Conservation (phyloP, 2,888 invertebrate genomes). For the Melipona bicolor region DNA sequence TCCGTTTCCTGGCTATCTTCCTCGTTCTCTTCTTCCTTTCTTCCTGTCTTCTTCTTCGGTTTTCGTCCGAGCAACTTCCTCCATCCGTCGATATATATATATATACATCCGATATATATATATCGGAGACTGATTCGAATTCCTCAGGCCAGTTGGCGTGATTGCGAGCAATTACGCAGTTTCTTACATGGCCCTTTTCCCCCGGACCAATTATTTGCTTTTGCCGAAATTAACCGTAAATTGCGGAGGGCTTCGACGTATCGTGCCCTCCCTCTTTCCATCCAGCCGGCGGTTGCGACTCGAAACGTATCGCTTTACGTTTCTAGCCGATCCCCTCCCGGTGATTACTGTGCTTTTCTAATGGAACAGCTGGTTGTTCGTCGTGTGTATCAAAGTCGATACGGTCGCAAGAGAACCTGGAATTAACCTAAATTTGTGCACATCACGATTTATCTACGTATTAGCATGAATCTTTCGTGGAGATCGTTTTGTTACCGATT, state of each 20-base stretch:
- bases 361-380: neutral
- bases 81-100: conserved; percentile 51
- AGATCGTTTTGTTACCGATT: no score
- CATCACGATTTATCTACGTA: no score
- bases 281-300: neutral
- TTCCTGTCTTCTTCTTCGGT: neutral
- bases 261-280: neutral
- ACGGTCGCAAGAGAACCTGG: no score
- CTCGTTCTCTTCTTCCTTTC: conserved; percentile 22
- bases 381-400: neutral
- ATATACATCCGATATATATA: conserved; percentile 64
- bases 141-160: conserved; percentile 76
- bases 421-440: no score
- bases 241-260: conserved; percentile 69
- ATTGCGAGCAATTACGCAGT: conserved; percentile 75
- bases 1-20: neutral
- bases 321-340: neutral
- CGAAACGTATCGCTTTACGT: neutral
- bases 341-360: neutral
- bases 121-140: conserved; percentile 64
- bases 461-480: no score
- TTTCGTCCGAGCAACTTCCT: conserved; percentile 25
- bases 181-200: conserved; percentile 69
- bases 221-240: conserved; percentile 81
- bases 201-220: conserved; percentile 80